Evolutionary conservation across 30 jellyfish, hydroid and myxozoan genomes (phyloP).

Genomic region (Hydra vulgaris): DNA sequence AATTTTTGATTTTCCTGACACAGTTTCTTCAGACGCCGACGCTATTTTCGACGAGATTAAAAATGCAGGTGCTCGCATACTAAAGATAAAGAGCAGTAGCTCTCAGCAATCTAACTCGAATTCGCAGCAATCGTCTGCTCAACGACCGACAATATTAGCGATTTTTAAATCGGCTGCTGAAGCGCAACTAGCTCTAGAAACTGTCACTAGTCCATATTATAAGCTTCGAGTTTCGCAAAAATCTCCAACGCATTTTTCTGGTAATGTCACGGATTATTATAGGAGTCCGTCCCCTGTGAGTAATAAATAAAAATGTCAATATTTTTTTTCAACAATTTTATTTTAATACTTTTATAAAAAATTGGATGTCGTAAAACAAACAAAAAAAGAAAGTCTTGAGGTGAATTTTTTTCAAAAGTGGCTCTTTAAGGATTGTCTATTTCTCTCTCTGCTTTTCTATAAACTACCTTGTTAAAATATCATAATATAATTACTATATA

Average conservation of each 20-base stretch:
- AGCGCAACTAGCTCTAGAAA: conserved; percentile 78
- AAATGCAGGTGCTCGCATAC: conserved; percentile 62
- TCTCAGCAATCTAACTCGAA: conserved; percentile 45
- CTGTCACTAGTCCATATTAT: conserved; percentile 65
- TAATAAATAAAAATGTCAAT: not conserved
- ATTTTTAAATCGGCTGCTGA: conserved; percentile 77
- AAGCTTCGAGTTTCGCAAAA: conserved; percentile 88
- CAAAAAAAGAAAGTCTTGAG: not conserved
- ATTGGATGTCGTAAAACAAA: not conserved
- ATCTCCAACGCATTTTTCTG: conserved; percentile 86
- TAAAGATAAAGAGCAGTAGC: conserved; percentile 65
- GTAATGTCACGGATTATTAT: conserved; percentile 23
- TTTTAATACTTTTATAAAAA: not conserved
- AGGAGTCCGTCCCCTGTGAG: conserved; percentile 4
- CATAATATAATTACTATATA: not conserved
- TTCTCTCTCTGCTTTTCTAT: not conserved
- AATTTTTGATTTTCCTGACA: conserved; percentile 77
- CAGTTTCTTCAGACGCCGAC: conserved; percentile 50
- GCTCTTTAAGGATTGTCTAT: not conserved
- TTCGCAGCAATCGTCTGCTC: conserved; percentile 11
- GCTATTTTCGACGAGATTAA: conserved; percentile 51
- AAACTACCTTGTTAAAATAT: not conserved
- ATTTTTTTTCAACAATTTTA: not conserved
- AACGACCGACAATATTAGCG: conserved; percentile 67
- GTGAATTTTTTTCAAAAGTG: not conserved